Percentiles rank a stretch among this genome's conserved stretches.
These are phyloP conservation scores for Leucophenga montana DNA, from an alignment of 2,888 invertebrate species.

Conservation along the genomic window DNA sequence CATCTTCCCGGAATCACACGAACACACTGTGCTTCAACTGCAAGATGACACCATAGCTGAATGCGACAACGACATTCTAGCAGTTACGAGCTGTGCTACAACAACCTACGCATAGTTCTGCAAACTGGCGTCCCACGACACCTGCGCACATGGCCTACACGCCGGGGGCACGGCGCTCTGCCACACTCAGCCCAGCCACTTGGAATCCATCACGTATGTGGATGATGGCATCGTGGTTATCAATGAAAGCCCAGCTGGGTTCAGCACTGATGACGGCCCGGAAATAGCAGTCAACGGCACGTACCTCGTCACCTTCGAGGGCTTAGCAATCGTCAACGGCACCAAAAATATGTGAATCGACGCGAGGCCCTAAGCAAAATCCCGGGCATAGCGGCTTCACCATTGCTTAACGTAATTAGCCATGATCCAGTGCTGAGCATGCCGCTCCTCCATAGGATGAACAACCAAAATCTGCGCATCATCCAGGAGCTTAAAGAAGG, in stretches of 20 bases:
- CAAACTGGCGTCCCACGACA: conserved; percentile 30
- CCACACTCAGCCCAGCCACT: conserved; percentile 29
- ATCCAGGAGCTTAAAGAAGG: conserved; percentile 12
- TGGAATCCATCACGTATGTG: conserved; percentile 6
- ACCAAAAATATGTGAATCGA: conserved; percentile 25
- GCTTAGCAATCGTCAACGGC: conserved; percentile 15
- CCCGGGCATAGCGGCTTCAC: conserved; percentile 22
- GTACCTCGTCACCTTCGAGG: conserved; percentile 17
- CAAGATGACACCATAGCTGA: conserved; percentile 33
- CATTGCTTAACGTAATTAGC: conserved; percentile 29
- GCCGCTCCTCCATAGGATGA: conserved; percentile 17
- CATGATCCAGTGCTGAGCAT: conserved; percentile 28
- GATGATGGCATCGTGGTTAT: conserved; percentile 24
- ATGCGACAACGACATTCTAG: conserved; percentile 9
- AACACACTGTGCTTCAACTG: conserved; percentile 27
- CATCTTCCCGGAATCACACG: conserved; percentile 23
- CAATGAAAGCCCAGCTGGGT: conserved; percentile 13
- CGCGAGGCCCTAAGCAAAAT: conserved; percentile 2
- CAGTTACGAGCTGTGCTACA: background rate
- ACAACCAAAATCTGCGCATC: conserved; percentile 4
- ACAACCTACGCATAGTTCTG: conserved; percentile 28
- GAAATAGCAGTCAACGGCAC: conserved; percentile 11
- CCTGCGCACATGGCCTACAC: conserved; percentile 28
- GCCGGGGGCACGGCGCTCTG: conserved; percentile 29
- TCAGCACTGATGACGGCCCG: conserved; percentile 23